Evolutionary conservation across 2,888 invertebrate species (phyloP), one percentile per base, ranked within the genome.

Genomic region (Drosophila longiperda): DNA sequence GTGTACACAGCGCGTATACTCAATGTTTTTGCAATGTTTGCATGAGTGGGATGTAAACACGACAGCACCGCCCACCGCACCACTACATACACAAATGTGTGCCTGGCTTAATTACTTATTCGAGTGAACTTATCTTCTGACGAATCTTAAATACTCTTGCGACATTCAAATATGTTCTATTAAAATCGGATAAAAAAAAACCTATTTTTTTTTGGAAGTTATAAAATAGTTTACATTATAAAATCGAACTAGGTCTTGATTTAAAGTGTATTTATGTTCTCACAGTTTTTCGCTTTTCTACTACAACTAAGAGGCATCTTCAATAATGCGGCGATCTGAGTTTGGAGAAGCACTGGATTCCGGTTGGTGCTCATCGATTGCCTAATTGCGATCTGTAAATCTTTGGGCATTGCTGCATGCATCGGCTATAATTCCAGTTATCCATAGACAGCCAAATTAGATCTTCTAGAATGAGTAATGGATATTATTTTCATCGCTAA

Each of bases 1-100:
- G 26, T 65, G 26, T 58, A 58, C 52, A 61, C 66, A 54, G 29
- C 38, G 45, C 72, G 63, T 75, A 61, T 72, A 71, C 59, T 36
- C 33, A 75, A 64, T 57, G 48, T 40, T 20, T 54, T 23, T 15
- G 8, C 17, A 12, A 34, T 49, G 26, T 36, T 15, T 26, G 26
- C 42, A 33, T 34, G 26, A 49, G n/a, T 32, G 32, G 29, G 15
- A 40, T 54, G 11, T 62, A 4, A 38, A 20, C 15, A 26, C 29
- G 34, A 59, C 50, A 17, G n/a, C n/a, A 59, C 29, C 11, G 23
- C 15, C 20, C 20, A 7, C 20, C 20, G 7, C 20, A 7, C 45
- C 20, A 15, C 7, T 17, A 42, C 29, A 29, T 12, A n/a, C 33
- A 29, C 36, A 58, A 34, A 15, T 38, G n/a, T 40, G 52, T 45